Conservation (phyloP, 2,113 vertebrate genomes). For the Syngnathus typhle region DNA sequence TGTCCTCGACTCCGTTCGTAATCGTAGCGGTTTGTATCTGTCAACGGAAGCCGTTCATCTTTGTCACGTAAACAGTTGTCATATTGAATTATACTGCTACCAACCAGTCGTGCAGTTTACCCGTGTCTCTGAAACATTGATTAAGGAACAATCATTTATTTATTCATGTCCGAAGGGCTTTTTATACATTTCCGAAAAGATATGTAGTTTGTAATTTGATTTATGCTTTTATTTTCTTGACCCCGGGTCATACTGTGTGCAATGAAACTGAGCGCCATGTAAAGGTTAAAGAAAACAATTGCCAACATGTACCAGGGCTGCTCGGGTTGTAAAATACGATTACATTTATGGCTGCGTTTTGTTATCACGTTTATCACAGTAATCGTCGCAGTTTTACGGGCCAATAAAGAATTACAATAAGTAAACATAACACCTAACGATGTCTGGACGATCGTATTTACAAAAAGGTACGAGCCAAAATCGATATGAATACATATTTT, state of each 20-base stretch:
- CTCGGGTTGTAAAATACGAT: not conserved
- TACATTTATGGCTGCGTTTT: not conserved
- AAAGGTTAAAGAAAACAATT: not conserved
- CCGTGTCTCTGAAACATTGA: not conserved
- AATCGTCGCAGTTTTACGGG: not conserved
- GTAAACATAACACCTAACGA: not conserved
- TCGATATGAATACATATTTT: not conserved
- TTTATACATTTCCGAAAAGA: too few relatives aligned
- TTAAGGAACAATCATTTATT: not conserved
- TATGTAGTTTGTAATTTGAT: not conserved
- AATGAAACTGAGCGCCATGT: not conserved
- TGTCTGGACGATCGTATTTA: not conserved
- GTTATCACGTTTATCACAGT: not conserved
- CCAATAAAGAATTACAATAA: not conserved
- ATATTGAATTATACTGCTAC: not conserved
- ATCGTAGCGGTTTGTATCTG: constrained; percentile 3
- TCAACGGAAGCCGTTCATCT: not conserved
- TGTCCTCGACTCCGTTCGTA: constrained; percentile 14
- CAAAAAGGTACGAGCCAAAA: not conserved
- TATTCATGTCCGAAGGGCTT: not conserved
- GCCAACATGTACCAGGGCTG: not conserved
- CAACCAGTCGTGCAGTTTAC: not conserved
- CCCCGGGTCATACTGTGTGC: not conserved
- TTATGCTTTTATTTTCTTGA: not conserved
- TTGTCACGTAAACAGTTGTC: not conserved